These are phyloP conservation scores for Asarcornis scutulata DNA, from an alignment of 2,113 vertebrate species.

Conservation along the genomic window DNA sequence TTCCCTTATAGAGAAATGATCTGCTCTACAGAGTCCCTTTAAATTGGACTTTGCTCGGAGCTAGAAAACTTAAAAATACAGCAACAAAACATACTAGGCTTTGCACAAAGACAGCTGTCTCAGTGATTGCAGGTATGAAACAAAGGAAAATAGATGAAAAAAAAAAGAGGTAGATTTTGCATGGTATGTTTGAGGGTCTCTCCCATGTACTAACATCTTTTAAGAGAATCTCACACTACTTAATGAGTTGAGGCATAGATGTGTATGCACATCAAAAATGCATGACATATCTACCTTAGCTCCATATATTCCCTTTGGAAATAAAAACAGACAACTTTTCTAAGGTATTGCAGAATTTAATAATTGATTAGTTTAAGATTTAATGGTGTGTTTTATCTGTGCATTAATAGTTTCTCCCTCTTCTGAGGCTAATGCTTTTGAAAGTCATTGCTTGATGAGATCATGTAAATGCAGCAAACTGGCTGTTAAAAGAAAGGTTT, in stretches of 20 bases:
- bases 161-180: background rate
- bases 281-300: background rate
- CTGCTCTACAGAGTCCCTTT: background rate
- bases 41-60: background rate
- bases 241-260: background rate
- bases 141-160: background rate
- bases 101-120: background rate
- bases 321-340: constrained; percentile 11
- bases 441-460: constrained; percentile 57
- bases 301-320: constrained; percentile 26
- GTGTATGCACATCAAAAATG: background rate
- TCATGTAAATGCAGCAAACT: constrained; percentile 64
- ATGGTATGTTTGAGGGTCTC: background rate
- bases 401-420: constrained; percentile 27
- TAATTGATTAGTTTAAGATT: constrained; percentile 63
- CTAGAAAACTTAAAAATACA: background rate
- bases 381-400: constrained; percentile 58
- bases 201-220: background rate
- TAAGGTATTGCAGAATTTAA: constrained; percentile 42
- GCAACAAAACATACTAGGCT: accelerated
- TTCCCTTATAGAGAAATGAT: background rate
- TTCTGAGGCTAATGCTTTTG: constrained; percentile 57
- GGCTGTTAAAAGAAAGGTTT: constrained; percentile 32
- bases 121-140: background rate
- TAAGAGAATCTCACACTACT: background rate